These are phyloP conservation scores for Lates calcarifer DNA, from an alignment of 2,113 vertebrate genomes.

Conservation along the genomic window DNA sequence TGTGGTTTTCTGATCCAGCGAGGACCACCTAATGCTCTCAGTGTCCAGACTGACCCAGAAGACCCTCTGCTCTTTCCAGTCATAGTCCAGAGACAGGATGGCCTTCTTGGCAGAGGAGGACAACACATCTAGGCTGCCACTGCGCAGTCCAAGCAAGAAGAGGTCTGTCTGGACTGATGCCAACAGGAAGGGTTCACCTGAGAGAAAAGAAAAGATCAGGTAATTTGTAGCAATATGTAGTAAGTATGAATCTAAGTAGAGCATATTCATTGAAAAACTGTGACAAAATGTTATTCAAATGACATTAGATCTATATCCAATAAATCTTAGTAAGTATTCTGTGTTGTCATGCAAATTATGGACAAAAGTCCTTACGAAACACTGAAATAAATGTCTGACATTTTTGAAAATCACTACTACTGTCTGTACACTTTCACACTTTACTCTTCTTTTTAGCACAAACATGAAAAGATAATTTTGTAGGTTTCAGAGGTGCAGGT, in stretches of 20 bases:
- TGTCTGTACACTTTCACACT: no score
- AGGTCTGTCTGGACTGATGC: slow-evolving; percentile 87
- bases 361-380: not conserved
- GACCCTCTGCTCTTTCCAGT: slow-evolving; percentile 86
- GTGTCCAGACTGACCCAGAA: slow-evolving; percentile 90
- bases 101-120: slow-evolving; percentile 81
- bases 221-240: not conserved
- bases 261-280: not conserved
- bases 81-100: slow-evolving; percentile 91
- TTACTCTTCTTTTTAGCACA: no score
- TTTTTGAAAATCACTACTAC: not conserved
- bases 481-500: no score
- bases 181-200: slow-evolving; percentile 87
- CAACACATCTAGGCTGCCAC: slow-evolving; percentile 83
- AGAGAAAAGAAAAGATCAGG: slow-evolving; percentile 22
- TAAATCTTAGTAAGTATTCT: no score
- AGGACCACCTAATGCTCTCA: slow-evolving; percentile 89
- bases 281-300: not conserved
- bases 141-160: slow-evolving; percentile 85
- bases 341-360: not conserved
- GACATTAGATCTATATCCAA: no score
- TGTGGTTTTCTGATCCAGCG: slow-evolving; percentile 81
- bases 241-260: not conserved
- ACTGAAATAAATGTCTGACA: not conserved
- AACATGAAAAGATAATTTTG: no score